These are phyloP conservation scores for Aphelocoma californica DNA, from an alignment of 2,797 vertebrate species.

Conservation along the genomic window DNA sequence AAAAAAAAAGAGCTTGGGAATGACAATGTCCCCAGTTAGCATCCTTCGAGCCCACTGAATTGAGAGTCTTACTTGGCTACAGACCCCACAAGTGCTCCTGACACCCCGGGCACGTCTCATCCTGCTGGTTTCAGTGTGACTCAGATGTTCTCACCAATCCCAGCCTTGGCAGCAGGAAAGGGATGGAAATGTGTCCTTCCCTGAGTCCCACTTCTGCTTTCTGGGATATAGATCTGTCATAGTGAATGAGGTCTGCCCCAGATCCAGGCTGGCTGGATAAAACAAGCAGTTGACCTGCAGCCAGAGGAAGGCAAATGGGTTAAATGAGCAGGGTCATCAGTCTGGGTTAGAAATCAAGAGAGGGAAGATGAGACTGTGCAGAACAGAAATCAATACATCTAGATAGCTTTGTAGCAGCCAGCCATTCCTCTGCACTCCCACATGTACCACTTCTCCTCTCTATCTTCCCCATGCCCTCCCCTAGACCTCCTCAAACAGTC, in stretches of 20 bases:
- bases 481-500: not conserved
- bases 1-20: not conserved
- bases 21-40: not conserved
- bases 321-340: not conserved
- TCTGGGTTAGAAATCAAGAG: not conserved
- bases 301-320: not conserved
- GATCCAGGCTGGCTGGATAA: not conserved
- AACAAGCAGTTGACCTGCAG: not conserved
- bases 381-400: not conserved
- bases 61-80: not conserved
- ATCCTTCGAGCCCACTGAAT: not conserved
- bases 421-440: not conserved
- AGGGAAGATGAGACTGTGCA: not conserved
- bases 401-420: not conserved
- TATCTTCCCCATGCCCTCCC: not conserved
- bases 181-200: not conserved
- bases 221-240: not conserved
- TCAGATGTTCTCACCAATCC: not conserved
- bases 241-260: not conserved
- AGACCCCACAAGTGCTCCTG: not conserved
- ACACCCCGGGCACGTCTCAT: not conserved
- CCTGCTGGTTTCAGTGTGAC: not conserved
- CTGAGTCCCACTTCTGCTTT: not conserved
- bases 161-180: not conserved
- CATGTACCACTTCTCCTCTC: rapidly evolving